Base-by-base conservation (phyloP, 2,797 vertebrate genomes). In the Gorsachius magnificus region DNA sequence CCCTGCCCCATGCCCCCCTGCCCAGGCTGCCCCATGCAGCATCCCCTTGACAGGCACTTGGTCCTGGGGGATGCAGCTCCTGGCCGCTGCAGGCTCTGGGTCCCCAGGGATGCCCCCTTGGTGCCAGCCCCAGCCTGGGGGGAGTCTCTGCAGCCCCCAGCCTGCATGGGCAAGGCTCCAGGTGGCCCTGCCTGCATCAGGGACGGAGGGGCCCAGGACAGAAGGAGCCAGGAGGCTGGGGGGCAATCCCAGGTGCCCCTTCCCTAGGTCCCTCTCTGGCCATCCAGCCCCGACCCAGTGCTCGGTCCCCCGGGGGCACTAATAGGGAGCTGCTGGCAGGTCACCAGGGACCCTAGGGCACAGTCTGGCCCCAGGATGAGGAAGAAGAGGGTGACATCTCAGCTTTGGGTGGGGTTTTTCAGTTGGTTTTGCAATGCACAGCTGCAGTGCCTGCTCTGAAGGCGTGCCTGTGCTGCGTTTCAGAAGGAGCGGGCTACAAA, bases 11-110 rank as follows among this genome's bases (percentile, higher is more conserved):
- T 43, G 43, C 6, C 50, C 38, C n/a, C 43, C 41, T 58, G 46
- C 45, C 80, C 46, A 17, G 77, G 38, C 28, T 46, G 50, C 10
- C n/a, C 36, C 61, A 20, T 7, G 11, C 10, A n/a, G 36, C 28
- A 25, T 25, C 18, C 9, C 28, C n/a, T 15, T 2, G 1, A 11
- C 41, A 61, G 48, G n/a, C 2, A 16, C 41, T 43, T 16, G 16
- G 41, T 43, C 41, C 15, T 16, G 41, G 41, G 41, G 41, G 41
- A 43, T 43, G 43, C 16, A 38, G 16, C 36, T 61, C 24, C n/a
- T 2, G 29, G 61, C 9, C 22, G 10, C 65, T 29, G 35, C 0
- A 3, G 51, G 17, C 25, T 74, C 41, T 1, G 18, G 11, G 31
- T 60, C n/a, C 41, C 31, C 3, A 1, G 4, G 7, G 26, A 33